Conservation (phyloP, 2,888 invertebrate genomes). For the Mimumesa dahlbomi region DNA sequence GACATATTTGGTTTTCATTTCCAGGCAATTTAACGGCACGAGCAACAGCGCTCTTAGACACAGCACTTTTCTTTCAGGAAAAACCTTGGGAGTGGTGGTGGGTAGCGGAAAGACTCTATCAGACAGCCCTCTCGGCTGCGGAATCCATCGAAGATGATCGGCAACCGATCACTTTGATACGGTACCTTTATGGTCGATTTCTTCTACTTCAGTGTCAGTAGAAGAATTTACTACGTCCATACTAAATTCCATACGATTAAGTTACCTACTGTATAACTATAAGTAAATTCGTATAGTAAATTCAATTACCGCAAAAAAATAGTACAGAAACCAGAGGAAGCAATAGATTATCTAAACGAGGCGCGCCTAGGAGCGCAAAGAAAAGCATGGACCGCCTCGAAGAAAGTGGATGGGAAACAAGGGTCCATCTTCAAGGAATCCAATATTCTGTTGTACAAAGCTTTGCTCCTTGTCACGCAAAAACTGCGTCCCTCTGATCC, state of each 20-base stretch:
- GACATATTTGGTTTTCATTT: background rate
- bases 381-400: constrained; percentile 62
- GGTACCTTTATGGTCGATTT: constrained; percentile 71
- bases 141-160: constrained; percentile 46
- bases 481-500: constrained; percentile 37
- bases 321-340: constrained; percentile 54
- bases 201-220: constrained; percentile 64
- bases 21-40: constrained; percentile 34
- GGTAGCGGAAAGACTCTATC: constrained; percentile 69
- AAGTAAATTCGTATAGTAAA: no score
- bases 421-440: constrained; percentile 63
- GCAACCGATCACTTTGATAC: constrained; percentile 53
- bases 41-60: constrained; percentile 51
- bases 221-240: background rate
- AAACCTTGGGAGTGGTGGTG: constrained; percentile 71
- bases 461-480: constrained; percentile 55
- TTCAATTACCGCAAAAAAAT: no score
- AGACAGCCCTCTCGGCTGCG: constrained; percentile 52
- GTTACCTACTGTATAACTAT: no score
- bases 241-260: no score
- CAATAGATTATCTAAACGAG: constrained; percentile 58
- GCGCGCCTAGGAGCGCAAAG: constrained; percentile 57
- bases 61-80: constrained; percentile 64
- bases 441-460: constrained; percentile 60
- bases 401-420: constrained; percentile 51